Conservation (phyloP, 2,113 vertebrate genomes). For the Phoenicopterus ruber region DNA sequence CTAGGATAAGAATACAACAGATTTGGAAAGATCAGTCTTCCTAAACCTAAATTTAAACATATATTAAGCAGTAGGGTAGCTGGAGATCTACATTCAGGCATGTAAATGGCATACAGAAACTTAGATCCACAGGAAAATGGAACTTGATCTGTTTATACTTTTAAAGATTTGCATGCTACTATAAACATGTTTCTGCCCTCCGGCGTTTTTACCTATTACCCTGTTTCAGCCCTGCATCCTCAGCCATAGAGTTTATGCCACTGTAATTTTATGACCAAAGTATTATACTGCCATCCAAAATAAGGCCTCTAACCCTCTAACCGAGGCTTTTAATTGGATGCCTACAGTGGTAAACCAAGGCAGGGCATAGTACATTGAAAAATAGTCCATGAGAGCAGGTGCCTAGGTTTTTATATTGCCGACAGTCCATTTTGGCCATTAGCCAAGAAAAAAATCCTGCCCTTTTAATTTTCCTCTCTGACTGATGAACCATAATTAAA, state of each 20-base stretch:
- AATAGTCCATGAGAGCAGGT: not conserved
- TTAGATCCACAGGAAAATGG: not conserved
- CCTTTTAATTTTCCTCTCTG: not conserved
- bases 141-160: not conserved
- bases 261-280: not conserved
- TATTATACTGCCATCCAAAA: not conserved
- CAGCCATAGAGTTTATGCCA: not conserved
- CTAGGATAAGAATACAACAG: not conserved
- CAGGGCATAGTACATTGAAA: not conserved
- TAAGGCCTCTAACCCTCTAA: not conserved
- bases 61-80: accelerated
- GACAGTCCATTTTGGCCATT: not conserved
- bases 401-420: not conserved
- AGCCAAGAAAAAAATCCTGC: not conserved
- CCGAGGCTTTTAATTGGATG: not conserved
- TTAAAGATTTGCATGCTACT: not conserved
- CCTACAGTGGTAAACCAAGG: not conserved
- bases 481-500: not conserved
- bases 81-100: not conserved
- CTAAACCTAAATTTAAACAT: not conserved
- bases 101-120: not conserved
- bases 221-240: not conserved
- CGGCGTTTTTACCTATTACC: not conserved
- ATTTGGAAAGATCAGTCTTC: not conserved
- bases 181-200: not conserved